Conservation (phyloP, 2,797 vertebrate genomes). For the Scleropages formosus region DNA sequence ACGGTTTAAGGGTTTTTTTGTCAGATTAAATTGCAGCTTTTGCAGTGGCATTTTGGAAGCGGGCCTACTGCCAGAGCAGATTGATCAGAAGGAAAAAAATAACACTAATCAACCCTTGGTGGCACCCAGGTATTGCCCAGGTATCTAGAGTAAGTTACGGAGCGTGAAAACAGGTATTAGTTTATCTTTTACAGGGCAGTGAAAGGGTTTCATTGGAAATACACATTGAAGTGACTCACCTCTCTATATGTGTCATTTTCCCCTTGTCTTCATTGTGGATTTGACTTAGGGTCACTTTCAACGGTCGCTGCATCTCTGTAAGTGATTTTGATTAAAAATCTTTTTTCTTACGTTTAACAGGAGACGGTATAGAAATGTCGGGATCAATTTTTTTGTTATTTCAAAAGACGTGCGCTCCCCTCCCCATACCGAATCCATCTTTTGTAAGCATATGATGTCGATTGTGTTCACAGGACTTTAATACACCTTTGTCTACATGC, state of each 20-base stretch:
- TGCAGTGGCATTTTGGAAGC: conserved; percentile 27
- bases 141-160: neutral
- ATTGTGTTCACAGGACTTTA: conserved; percentile 12
- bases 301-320: conserved; percentile 29
- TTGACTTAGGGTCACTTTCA: conserved; percentile 18
- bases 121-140: conserved; percentile 20
- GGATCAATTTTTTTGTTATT: conserved; percentile 23
- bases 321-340: conserved; percentile 32
- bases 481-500: conserved; percentile 16
- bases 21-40: conserved; percentile 47
- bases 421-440: neutral
- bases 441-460: conserved; percentile 2
- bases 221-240: neutral
- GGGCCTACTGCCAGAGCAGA: conserved; percentile 28
- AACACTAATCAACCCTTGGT: conserved; percentile 30
- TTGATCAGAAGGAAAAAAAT: conserved; percentile 27
- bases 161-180: conserved; percentile 29
- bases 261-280: conserved; percentile 12
- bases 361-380: conserved; percentile 21
- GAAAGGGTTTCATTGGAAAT: conserved; percentile 11
- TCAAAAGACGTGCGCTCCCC: neutral
- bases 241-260: conserved; percentile 22
- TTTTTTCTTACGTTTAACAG: conserved; percentile 27
- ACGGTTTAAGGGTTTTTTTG: conserved; percentile 53
- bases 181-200: conserved; percentile 23